Evolutionary conservation across 2,113 vertebrate genomes (phyloP), one percentile per base, ranked within the genome.

Genomic region (Nibea albiflora): DNA sequence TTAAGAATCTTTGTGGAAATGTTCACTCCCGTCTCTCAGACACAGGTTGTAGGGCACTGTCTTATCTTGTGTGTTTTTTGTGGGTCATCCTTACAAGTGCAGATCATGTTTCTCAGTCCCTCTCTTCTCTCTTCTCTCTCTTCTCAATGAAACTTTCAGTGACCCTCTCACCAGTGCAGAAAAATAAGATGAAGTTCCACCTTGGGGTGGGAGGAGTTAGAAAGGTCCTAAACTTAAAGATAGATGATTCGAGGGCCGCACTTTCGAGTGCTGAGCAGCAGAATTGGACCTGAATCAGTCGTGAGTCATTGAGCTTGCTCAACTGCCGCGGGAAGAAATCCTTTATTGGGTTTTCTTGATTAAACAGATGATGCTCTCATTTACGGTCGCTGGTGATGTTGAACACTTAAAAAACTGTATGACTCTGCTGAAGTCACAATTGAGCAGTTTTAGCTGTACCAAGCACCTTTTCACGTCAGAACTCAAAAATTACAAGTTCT

Each of bases 301-400:
- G 12, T 44, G 69, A 58, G 26, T 70, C 50, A 80, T 26, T 64
- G 64, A 56, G 68, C 73, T 84, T 57, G 35, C 52, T 78, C 46
- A 42, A 50, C 28, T 78, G 81, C 74, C 10, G 4, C 31, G 24
- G 56, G 67, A 73, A 69, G 39, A 72, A 61, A 63, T 69, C 61
- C 39, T 79, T 69, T 78, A 62, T 75, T 76, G 66, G 56, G 28
- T 63, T 77, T 67, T 73, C 46, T n/a, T 80, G 26, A 83, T 83
- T 79, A 61, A 83, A 61, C 61, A 52, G 57, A 49, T 82, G 28
- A 85, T 75, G 70, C 49, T 68, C 46, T 83, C 67, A 58, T 79
- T 79, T 26, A 63, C 61, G 11, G 20, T 11, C 28, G 26, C 42
- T 54, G 28, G 35, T 24, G 15, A 64, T 66, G 46, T 57, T 46